A percentile compares a stretch with the other conserved stretches of the same genome.
phyloP scores from a whole-genome alignment of 2,888 invertebrate species.

The Nasonovia ribisnigri region DNA sequence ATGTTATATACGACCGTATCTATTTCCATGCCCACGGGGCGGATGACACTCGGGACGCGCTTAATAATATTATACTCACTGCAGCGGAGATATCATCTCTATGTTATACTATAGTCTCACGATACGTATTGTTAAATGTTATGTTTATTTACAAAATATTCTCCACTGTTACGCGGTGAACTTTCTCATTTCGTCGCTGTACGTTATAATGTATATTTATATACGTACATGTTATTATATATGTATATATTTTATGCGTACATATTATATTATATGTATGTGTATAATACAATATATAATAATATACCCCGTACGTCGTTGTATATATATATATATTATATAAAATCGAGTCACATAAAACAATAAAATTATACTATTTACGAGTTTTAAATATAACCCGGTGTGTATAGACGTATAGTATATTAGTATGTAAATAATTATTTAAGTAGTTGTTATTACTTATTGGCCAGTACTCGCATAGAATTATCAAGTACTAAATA shows the following conservation, averaged over 20 bases:
- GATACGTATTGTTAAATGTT: neutral
- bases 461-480: neutral
- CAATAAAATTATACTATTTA: too few species aligned
- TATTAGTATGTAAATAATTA: neutral
- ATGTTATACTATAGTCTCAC: neutral
- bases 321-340: too few species aligned
- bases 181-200: neutral
- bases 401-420: too few species aligned
- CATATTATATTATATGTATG: too few species aligned
- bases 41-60: neutral
- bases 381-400: too few species aligned
- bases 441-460: neutral
- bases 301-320: too few species aligned
- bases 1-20: neutral
- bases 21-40: neutral
- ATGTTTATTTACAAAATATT: neutral
- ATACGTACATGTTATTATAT: too few species aligned
- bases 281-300: too few species aligned
- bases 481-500: neutral
- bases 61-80: neutral
- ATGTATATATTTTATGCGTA: too few species aligned
- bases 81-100: neutral
- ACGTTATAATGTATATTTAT: neutral
- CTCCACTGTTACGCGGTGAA: neutral
- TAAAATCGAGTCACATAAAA: too few species aligned